These are phyloP conservation scores for Tanypteryx hageni DNA, from an alignment of 2,888 invertebrate species.

Conservation along the genomic window DNA sequence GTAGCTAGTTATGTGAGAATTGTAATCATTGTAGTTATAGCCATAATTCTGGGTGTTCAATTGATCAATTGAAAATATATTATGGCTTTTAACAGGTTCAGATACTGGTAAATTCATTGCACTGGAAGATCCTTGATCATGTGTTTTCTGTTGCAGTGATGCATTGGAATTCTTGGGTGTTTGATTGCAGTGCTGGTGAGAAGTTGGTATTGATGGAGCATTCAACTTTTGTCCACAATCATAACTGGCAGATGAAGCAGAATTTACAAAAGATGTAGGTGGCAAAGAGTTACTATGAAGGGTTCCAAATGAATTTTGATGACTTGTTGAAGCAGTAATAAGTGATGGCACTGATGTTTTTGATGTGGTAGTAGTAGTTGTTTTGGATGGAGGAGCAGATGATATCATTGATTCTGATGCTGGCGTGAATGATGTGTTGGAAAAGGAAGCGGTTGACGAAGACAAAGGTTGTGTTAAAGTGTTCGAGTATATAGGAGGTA, in stretches of 20 bases:
- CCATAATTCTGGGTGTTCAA: slow-evolving; percentile 39
- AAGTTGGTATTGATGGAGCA: not conserved
- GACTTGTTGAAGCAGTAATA: not conserved
- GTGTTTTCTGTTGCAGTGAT: slow-evolving; percentile 15
- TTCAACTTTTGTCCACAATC: not conserved
- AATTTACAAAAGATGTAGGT: not conserved
- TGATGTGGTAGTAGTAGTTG: not conserved
- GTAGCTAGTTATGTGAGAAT: slow-evolving; percentile 24
- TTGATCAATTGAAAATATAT: slow-evolving; percentile 50
- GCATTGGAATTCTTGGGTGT: not conserved
- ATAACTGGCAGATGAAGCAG: not conserved
- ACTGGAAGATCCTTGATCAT: slow-evolving; percentile 7
- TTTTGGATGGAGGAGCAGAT: not conserved
- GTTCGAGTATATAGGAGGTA: slow-evolving; percentile 24
- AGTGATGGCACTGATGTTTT: not conserved
- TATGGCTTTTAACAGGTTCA: slow-evolving; percentile 30
- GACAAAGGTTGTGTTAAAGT: not conserved
- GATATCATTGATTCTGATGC: not conserved
- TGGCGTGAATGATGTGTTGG: slow-evolving; percentile 21
- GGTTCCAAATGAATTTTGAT: not conserved
- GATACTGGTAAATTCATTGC: not conserved
- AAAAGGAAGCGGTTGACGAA: slow-evolving; percentile 1
- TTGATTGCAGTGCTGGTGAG: slow-evolving; percentile 16
- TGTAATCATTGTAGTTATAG: slow-evolving; percentile 56
- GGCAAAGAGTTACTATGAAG: not conserved